Evolutionary conservation across 2,113 vertebrate species (phyloP), one percentile per base, ranked within the genome.

Genomic region (Brevimyrus niger): DNA sequence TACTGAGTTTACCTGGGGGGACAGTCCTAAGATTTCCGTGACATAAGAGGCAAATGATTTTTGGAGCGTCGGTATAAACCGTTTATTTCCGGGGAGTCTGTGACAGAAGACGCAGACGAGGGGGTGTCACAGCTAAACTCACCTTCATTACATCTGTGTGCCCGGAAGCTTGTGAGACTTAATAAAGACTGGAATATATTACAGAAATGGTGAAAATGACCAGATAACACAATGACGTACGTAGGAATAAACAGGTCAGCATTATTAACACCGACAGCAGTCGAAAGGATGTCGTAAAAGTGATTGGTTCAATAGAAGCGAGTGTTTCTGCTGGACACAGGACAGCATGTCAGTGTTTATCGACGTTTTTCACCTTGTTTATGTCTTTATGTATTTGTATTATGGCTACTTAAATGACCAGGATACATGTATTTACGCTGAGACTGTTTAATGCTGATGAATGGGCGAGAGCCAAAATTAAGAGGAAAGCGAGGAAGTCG

Each of bases 81-180:
- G 82, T 87, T 90, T 87, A 73, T 35, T 76, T 82, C 48, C 38
- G 50, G 15, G n/a, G n/a, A 89, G 53, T 27, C 23, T 82, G 4
- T 44, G 23, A 51, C 21, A 85, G 44, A 58, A 1, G 19, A 1
- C 27, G 19, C 3, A 53, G 44, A 48, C n/a, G 0, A 35, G 10
- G 27, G 31, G 88, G 88, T 90, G 93, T 93, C 91, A 90, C 93
- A 94, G 93, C 93, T 94, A 95, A 94, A 94, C 92, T 92, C 91
- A 88, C 44, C 86, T 76, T 90, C 88, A 92, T 86, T 92, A 93
- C 31, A 42, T 80, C 35, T 38, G 73, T 80, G 73, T 80, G 73
- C 73, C 61, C 35, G 35, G 73, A 42, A 80, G 73, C 31, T 42
- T 80, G 73, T 38, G 73, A 80, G 73, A 42, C 31, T 38, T 42